A percentile compares a stretch with the other conserved stretches of the same genome.
These are phyloP conservation scores for Glaucomys volans DNA, from an alignment of 2,113 vertebrate genomes.

Conservation along the genomic window DNA sequence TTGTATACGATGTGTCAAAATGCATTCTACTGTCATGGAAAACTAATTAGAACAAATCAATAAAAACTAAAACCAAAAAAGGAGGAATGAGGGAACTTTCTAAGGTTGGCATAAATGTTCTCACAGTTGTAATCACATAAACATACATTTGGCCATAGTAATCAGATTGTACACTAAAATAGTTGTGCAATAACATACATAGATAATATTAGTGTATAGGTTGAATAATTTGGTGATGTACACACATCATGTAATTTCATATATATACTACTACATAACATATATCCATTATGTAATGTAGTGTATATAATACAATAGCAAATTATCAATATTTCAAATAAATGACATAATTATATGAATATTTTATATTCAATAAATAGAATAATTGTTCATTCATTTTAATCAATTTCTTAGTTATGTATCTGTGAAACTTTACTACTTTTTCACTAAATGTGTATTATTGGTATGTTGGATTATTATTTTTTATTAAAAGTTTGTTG, in stretches of 20 bases:
- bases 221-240: not conserved
- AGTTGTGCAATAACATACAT: not conserved
- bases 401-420: not conserved
- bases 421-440: not conserved
- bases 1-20: no score
- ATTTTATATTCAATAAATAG: not conserved
- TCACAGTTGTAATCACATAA: not conserved
- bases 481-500: not conserved
- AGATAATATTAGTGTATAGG: not conserved
- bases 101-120: not conserved
- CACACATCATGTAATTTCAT: not conserved
- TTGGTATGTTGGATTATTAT: not conserved
- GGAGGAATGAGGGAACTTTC: not conserved
- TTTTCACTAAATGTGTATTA: not conserved
- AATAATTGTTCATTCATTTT: not conserved
- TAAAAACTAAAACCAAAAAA: not conserved
- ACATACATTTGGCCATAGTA: not conserved
- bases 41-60: no score
- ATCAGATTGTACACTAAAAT: not conserved
- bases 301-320: not conserved
- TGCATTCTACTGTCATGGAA: no score
- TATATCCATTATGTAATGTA: no score
- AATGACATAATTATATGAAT: not conserved
- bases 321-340: not conserved
- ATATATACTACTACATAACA: no score